phyloP scores from a whole-genome alignment of 2,888 invertebrate genomes.

The Rhyacophila evoluta region DNA sequence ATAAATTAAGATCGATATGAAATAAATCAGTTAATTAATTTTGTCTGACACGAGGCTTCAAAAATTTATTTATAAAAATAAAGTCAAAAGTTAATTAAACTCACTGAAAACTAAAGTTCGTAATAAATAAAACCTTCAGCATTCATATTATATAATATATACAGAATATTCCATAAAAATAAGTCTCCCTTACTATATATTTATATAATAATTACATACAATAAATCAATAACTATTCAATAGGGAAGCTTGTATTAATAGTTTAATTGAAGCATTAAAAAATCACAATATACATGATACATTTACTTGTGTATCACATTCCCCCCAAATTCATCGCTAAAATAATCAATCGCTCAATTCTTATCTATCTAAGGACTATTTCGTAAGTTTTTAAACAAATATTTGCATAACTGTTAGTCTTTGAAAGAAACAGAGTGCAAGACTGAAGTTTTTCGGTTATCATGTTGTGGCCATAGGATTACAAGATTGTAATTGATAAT shows the following conservation, averaged over 20 bases:
- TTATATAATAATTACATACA: constrained; percentile 15
- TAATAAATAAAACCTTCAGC: constrained; percentile 50
- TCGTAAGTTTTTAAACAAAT: background rate
- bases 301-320: background rate
- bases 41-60: no score
- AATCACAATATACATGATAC: constrained; percentile 40
- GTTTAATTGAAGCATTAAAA: constrained; percentile 45
- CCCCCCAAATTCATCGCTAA: constrained; percentile 22
- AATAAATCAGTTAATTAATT: no score
- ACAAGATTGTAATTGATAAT: no score
- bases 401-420: no score
- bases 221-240: constrained; percentile 35
- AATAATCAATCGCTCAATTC: constrained; percentile 34
- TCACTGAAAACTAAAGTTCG: background rate
- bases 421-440: no score
- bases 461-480: no score
- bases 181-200: constrained; percentile 12
- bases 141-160: constrained; percentile 23
- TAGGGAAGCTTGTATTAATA: constrained; percentile 43
- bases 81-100: no score
- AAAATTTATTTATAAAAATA: no score
- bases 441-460: background rate
- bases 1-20: no score
- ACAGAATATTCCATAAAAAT: constrained; percentile 23
- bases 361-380: constrained; percentile 42